Conservation (phyloP, 2,113 vertebrate species). For the Phrynosoma platyrhinos region DNA sequence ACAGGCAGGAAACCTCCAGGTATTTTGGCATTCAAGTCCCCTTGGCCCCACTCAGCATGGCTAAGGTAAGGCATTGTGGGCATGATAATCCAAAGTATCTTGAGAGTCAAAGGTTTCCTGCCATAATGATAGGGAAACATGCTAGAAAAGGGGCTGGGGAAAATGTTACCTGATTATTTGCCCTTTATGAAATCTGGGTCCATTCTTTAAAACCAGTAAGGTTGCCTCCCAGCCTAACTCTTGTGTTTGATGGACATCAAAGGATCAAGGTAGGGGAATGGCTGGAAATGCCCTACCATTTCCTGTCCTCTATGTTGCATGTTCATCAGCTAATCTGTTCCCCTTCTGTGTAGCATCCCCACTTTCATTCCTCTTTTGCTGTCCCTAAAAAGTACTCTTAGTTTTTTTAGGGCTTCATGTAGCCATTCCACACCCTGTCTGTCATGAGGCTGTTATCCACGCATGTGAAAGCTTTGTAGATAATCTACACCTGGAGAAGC, state of each 20-base stretch:
- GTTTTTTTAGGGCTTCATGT: neutral
- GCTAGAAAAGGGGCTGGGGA: too few species aligned
- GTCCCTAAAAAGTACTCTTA: neutral
- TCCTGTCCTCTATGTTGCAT: neutral
- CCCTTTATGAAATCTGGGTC: neutral
- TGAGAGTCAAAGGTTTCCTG: too few species aligned
- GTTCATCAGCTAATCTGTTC: neutral
- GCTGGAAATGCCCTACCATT: neutral
- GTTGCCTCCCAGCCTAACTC: neutral
- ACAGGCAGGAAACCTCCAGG: too few species aligned
- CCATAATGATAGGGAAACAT: too few species aligned
- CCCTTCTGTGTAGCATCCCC: neutral
- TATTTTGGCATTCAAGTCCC: too few species aligned
- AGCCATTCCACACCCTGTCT: neutral
- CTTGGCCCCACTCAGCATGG: too few species aligned
- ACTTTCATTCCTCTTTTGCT: neutral
- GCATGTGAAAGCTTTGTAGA: neutral
- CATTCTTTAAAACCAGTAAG: neutral
- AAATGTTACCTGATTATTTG: neutral
- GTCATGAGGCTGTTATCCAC: neutral
- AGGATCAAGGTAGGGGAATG: neutral
- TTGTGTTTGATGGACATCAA: neutral
- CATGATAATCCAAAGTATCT: too few species aligned
- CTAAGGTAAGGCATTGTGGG: too few species aligned
- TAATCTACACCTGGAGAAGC: conserved; percentile 7